Evolutionary conservation across 2,888 invertebrate species (phyloP), one percentile per base, ranked within the genome.

Genomic region (Actias luna): DNA sequence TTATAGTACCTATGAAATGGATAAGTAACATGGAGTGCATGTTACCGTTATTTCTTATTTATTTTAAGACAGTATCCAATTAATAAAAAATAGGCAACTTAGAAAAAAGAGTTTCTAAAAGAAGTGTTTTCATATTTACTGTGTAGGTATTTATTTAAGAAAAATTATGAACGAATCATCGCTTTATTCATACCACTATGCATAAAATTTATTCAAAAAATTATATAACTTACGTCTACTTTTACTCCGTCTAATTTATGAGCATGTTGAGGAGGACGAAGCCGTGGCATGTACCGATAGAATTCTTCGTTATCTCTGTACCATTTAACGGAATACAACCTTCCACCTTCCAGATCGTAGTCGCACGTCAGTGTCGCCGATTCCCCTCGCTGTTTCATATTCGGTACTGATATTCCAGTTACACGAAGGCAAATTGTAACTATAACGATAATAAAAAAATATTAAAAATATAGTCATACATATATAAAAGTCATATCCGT

Each of bases 251-350:
- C 94, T 63, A 94, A 86, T 55, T 87, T 90, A 76, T 95, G 95
- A 39, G 94, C 93, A 76, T 95, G 94, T 60, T 94, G 94, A 57
- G 94, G 93, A 0, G 95, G 95, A 69, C 93, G 88, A 70, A 95
- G 85, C 58, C 92, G 89, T 3, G 95, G 95, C 83, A 95, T 94
- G 75, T 93, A 95, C 66, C 95, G 90, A 84, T 94, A 95, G 82
- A 95, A 95, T 81, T 95, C 95, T 73, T 94, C 93, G 73, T 93
- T 93, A 67, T 95, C 95, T 59, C 94, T 89, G 83, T 95, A 95
- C 94, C 95, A 95, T 79, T 95, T 95, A 60, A 95, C 94, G 18
- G 95, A 94, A 80, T 95, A 95, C 58, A 95, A 84, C 52, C 93
- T 92, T 16, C 94, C 94, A 0, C 94, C 94, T 65, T 94, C 94